A percentile compares a stretch with the other conserved stretches of the same genome.
Evolutionary conservation across 2,888 invertebrate species (phyloP).

Genomic region (Ormia ochracea): DNA sequence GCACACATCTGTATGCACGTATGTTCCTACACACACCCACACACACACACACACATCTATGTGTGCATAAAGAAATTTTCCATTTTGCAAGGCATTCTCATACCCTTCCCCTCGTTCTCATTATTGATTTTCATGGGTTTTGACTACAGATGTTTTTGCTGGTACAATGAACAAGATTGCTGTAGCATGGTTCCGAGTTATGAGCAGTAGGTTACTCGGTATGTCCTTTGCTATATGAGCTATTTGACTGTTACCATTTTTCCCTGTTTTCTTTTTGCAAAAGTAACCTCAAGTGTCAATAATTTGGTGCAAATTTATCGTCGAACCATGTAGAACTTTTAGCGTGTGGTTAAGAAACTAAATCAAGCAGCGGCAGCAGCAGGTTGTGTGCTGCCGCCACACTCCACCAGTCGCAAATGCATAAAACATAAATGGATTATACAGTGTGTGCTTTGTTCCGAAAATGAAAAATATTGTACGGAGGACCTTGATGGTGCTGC

Average conservation of each 20-base stretch:
- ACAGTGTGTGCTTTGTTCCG: not conserved
- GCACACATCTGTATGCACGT: no score
- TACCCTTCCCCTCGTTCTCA: not conserved
- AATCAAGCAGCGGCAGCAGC: conserved; percentile 6
- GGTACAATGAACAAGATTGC: not conserved
- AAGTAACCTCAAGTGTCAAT: conserved; percentile 62
- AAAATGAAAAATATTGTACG: conserved; percentile 1
- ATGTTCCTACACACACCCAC: no score
- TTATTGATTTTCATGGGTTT: not conserved
- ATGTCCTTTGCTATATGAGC: conserved; percentile 3
- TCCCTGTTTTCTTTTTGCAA: conserved; percentile 1
- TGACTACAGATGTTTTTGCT: not conserved
- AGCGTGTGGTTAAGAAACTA: conserved; percentile 53
- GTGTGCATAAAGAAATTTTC: not conserved
- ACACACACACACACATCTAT: no score
- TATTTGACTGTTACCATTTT: not conserved
- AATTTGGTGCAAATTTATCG: conserved; percentile 60
- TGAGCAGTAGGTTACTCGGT: conserved; percentile 41
- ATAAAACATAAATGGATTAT: conserved; percentile 48
- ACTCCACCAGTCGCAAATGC: not conserved
- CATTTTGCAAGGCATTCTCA: not conserved
- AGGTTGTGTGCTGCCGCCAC: not conserved
- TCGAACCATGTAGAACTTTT: conserved; percentile 52
- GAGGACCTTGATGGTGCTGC: not conserved
- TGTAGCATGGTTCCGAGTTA: conserved; percentile 30